Percentiles rank a stretch among this genome's conserved stretches.
Conservation (phyloP, 2,797 vertebrate species). For the Limosa lapponica region DNA sequence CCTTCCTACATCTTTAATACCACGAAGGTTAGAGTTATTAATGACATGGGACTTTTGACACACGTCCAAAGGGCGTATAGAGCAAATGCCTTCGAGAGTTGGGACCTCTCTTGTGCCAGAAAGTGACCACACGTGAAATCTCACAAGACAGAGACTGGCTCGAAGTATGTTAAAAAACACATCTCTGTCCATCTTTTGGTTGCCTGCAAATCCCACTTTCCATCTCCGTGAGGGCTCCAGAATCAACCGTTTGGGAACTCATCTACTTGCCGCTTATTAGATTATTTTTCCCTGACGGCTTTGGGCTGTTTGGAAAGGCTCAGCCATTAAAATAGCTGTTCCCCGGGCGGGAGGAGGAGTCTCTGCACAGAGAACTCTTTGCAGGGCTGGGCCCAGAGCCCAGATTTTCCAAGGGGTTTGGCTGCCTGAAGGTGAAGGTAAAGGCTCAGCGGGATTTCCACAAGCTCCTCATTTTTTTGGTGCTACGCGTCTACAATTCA, state of each 20-base stretch:
- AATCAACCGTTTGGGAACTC: not conserved
- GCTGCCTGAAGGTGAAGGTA: not conserved
- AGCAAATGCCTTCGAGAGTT: not conserved
- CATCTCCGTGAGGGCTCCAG: not conserved
- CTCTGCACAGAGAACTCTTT: not conserved
- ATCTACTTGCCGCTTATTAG: not conserved
- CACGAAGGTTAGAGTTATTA: not conserved
- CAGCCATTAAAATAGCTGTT: not conserved
- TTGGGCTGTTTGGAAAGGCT: not conserved
- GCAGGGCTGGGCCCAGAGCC: not conserved
- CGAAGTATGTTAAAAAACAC: accelerated
- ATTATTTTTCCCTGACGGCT: not conserved
- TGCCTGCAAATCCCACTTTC: not conserved
- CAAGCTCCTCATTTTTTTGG: not conserved
- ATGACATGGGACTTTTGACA: not conserved
- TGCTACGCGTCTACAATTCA: not conserved
- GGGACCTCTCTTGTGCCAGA: not conserved
- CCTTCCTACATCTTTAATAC: not conserved
- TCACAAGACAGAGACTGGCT: not conserved
- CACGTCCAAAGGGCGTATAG: not conserved
- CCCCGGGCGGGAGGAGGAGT: slow-evolving; percentile 7
- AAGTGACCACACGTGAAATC: not conserved
- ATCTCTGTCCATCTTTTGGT: not conserved
- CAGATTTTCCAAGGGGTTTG: not conserved
- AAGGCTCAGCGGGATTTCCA: not conserved